phyloP scores from a whole-genome alignment of 1,140 invertebrate genomes.

The Plectrocnemia conspersa region DNA sequence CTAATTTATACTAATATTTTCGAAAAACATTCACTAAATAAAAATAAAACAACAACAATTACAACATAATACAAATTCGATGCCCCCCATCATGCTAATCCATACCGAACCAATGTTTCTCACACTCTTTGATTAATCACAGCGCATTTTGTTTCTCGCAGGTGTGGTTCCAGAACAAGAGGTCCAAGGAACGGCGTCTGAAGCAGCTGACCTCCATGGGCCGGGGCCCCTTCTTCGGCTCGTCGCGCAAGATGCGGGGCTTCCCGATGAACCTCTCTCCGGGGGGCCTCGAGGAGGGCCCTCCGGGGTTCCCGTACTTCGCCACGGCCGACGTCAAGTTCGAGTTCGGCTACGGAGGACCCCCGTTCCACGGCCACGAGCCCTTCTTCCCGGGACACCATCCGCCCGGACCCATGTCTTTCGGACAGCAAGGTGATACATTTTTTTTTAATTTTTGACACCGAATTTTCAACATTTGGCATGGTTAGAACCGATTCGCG shows the following conservation, averaged over 20 bases:
- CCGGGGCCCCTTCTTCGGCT: slow-evolving; percentile 81
- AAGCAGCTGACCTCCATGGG: slow-evolving; percentile 91
- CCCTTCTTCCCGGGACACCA: slow-evolving; percentile 78
- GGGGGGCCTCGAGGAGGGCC: slow-evolving; percentile 73
- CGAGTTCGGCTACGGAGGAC: slow-evolving; percentile 82
- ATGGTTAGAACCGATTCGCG: background rate
- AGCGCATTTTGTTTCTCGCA: slow-evolving; percentile 44
- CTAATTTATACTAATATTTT: too few relatives aligned
- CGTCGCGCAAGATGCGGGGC: slow-evolving; percentile 83
- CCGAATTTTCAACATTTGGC: background rate
- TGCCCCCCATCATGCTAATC: too few relatives aligned
- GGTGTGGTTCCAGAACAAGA: slow-evolving; percentile 99
- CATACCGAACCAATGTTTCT: too few relatives aligned
- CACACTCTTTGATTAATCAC: too few relatives aligned
- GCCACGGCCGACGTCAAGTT: slow-evolving; percentile 77
- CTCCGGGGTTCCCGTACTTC: slow-evolving; percentile 80
- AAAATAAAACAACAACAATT: too few relatives aligned
- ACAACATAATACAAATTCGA: too few relatives aligned
- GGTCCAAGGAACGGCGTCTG: slow-evolving; percentile 93
- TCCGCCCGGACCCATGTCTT: slow-evolving; percentile 69
- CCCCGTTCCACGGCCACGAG: slow-evolving; percentile 82
- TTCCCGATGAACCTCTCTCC: slow-evolving; percentile 87
- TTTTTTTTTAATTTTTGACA: too few relatives aligned
- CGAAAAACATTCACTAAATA: too few relatives aligned
- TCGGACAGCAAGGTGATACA: slow-evolving; percentile 67